Percentiles rank a stretch among this genome's conserved stretches.
phyloP scores from a whole-genome alignment of 2,113 vertebrate genomes.

The Actinemys pallida region DNA sequence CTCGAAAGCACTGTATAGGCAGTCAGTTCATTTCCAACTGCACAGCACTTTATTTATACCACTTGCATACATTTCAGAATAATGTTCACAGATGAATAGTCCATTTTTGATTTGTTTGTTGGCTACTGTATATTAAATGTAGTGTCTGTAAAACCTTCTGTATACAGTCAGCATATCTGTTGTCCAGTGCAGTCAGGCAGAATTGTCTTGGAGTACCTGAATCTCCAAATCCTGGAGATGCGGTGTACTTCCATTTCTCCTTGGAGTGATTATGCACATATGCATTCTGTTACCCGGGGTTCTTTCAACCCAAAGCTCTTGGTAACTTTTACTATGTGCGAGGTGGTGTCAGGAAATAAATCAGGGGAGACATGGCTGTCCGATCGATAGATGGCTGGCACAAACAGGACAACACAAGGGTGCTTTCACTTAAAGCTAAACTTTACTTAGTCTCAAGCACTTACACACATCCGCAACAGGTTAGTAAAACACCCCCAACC shows the following conservation, averaged over 20 bases:
- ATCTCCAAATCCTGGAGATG: neutral
- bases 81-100: neutral
- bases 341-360: no score
- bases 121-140: neutral
- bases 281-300: neutral
- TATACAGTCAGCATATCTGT: neutral
- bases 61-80: neutral
- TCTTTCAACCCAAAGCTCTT: no score
- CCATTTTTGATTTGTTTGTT: constrained; percentile 1
- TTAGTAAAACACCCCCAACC: no score
- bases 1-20: neutral
- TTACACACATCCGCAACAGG: no score
- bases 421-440: no score
- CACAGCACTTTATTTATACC: neutral
- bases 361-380: no score
- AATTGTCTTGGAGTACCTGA: neutral
- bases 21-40: neutral
- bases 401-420: no score
- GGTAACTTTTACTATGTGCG: no score
- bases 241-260: neutral
- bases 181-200: neutral
- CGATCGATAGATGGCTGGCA: no score
- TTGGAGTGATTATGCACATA: neutral
- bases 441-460: no score
- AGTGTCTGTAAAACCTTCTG: neutral